Evolutionary conservation across 2,797 vertebrate species (phyloP).

Genomic region (Nannoperca obscura): DNA sequence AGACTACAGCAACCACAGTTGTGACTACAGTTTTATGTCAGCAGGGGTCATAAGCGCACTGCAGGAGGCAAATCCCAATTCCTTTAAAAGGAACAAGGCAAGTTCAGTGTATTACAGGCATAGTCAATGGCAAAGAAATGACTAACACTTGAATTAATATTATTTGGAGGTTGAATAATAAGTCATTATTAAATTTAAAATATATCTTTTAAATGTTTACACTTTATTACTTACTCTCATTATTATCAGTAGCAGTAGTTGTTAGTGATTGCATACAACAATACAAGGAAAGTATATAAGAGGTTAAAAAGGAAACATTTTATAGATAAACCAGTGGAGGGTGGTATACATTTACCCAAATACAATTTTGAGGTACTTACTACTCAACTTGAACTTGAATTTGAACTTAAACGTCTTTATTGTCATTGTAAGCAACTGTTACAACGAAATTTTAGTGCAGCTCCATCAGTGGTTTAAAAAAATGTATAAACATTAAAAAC

Average conservation of each 20-base stretch:
- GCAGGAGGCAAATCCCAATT: background rate
- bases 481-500: no score
- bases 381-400: no score
- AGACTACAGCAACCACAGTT: background rate
- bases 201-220: background rate
- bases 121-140: background rate
- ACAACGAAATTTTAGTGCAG: no score
- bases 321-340: background rate
- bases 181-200: background rate
- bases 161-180: background rate
- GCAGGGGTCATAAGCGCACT: slow-evolving; percentile 65
- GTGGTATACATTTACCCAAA: background rate
- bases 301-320: background rate
- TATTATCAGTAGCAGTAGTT: background rate
- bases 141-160: background rate
- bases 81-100: background rate
- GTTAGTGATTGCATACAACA: background rate
- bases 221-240: background rate
- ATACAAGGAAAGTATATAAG: background rate
- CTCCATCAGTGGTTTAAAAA: no score
- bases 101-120: background rate
- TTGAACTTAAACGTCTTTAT: no score
- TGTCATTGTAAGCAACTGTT: no score
- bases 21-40: slow-evolving; percentile 60
- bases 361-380: background rate